Percentiles rank a stretch among this genome's conserved stretches.
Evolutionary conservation across 2,113 vertebrate genomes (phyloP).

Genomic region (Oreochromis tanganicae): DNA sequence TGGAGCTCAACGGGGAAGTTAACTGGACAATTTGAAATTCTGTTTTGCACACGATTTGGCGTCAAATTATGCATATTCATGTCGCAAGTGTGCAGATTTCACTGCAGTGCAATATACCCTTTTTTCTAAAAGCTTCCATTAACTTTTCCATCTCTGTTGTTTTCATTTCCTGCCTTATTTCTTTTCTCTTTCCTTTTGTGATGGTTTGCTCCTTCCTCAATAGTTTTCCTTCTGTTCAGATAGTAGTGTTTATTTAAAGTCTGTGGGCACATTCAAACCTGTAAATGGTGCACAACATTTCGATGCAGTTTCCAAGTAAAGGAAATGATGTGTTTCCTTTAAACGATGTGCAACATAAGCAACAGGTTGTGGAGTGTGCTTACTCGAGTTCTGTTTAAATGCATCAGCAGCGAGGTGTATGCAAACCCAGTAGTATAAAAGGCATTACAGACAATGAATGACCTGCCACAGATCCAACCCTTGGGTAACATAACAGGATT

Average conservation of each 20-base stretch:
- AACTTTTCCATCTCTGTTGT: not conserved
- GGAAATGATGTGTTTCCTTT: not conserved
- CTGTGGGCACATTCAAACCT: not conserved
- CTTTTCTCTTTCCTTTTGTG: not conserved
- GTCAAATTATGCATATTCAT: not conserved
- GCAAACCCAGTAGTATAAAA: not conserved
- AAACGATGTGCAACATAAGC: not conserved
- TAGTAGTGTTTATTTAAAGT: not conserved
- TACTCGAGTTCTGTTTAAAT: not conserved
- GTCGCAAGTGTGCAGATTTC: not conserved
- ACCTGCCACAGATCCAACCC: not conserved
- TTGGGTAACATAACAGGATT: not conserved
- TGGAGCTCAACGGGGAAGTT: slow-evolving; percentile 26
- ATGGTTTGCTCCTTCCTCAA: not conserved
- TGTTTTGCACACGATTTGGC: slow-evolving; percentile 4
- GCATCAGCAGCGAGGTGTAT: not conserved
- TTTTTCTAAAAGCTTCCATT: not conserved
- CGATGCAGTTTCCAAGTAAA: not conserved
- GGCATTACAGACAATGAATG: not conserved
- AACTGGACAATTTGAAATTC: slow-evolving; percentile 36
- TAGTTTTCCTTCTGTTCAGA: not conserved
- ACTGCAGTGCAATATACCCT: not conserved
- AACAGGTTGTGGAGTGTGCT: not conserved
- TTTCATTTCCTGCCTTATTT: not conserved
- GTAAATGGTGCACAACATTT: not conserved